Evolutionary conservation across 2,888 invertebrate species (phyloP).

Genomic region (Nebria brevicollis): DNA sequence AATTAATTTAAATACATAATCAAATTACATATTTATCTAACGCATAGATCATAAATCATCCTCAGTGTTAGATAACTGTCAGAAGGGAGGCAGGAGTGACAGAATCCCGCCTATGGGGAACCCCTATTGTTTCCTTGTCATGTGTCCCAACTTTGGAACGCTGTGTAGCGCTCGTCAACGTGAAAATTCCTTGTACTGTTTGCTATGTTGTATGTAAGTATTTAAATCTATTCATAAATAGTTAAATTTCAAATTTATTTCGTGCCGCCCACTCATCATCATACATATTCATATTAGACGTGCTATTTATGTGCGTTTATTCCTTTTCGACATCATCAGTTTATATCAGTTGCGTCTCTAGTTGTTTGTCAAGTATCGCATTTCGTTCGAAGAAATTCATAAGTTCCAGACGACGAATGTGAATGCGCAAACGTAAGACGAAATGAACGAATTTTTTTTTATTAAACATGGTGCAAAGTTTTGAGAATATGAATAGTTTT

Average conservation of each 20-base stretch:
- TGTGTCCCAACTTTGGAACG: conserved; percentile 22
- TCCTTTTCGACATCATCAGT: background rate
- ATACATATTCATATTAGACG: background rate
- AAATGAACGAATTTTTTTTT: background rate
- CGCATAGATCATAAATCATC: conserved; percentile 38
- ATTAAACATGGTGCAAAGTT: background rate
- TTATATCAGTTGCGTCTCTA: background rate
- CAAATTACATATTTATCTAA: conserved; percentile 46
- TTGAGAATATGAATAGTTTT: background rate
- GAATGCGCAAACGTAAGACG: background rate
- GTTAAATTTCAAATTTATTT: conserved; percentile 36
- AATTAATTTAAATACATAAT: conserved; percentile 43
- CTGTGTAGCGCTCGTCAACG: conserved; percentile 31
- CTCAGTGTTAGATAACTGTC: conserved; percentile 26
- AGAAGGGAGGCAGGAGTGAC: conserved; percentile 9
- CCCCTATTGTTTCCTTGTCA: conserved; percentile 32
- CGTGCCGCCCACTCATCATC: conserved; percentile 33
- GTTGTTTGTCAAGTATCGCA: background rate
- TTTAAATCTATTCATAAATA: conserved; percentile 35
- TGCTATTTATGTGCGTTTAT: background rate
- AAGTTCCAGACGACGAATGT: background rate
- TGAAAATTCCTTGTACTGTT: conserved; percentile 20
- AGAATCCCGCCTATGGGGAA: conserved; percentile 22
- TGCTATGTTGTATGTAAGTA: background rate
- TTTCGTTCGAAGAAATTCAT: conserved; percentile 7